These are phyloP conservation scores for Rhodophaea formosa DNA, from an alignment of 2,888 invertebrate genomes.

Conservation along the genomic window DNA sequence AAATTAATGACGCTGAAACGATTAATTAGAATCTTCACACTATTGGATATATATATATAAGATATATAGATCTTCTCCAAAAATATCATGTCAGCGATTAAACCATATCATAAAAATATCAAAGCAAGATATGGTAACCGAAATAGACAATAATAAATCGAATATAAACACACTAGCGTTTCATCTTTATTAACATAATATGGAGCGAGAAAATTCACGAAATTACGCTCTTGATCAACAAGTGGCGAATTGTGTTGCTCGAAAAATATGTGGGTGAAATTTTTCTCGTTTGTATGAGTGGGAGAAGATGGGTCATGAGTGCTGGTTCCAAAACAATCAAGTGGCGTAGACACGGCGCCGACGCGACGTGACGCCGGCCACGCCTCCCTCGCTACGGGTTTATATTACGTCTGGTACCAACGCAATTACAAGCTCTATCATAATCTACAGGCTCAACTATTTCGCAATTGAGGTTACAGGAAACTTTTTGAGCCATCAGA, in stretches of 20 bases:
- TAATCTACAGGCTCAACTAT: constrained; percentile 39
- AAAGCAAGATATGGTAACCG: not conserved
- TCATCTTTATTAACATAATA: not conserved
- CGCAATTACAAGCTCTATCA: constrained; percentile 43
- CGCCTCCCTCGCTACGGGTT: constrained; percentile 62
- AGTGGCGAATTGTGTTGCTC: constrained; percentile 19
- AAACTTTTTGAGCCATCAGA: constrained; percentile 22
- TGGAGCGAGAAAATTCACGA: constrained; percentile 15
- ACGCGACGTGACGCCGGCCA: constrained; percentile 69
- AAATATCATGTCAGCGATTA: not conserved
- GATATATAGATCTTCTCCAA: not conserved
- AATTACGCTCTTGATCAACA: constrained; percentile 19
- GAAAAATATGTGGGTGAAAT: constrained; percentile 24
- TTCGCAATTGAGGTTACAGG: constrained; percentile 35
- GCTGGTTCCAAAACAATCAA: constrained; percentile 55
- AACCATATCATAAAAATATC: not conserved
- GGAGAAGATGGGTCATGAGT: constrained; percentile 38
- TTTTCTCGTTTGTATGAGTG: constrained; percentile 30
- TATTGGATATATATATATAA: no score
- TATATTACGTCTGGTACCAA: constrained; percentile 50
- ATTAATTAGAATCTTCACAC: constrained; percentile 1
- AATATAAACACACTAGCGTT: not conserved
- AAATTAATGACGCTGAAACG: constrained; percentile 27
- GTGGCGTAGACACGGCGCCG: constrained; percentile 63
- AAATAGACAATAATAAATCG: not conserved